Conservation (phyloP, 2,113 vertebrate genomes). For the Cephalopterus ornatus region DNA sequence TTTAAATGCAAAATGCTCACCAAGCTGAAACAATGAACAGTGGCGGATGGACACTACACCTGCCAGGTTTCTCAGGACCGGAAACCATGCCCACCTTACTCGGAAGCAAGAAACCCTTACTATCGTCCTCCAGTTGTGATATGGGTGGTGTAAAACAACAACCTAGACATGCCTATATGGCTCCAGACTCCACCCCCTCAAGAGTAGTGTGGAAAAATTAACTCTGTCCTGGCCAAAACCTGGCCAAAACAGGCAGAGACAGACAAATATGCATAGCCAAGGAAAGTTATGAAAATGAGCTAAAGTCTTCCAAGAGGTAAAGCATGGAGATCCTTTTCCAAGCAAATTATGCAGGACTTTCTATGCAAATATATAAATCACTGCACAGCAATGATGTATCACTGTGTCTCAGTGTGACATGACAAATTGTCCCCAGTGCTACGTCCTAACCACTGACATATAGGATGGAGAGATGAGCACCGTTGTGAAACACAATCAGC, state of each 20-base stretch:
- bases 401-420: background rate
- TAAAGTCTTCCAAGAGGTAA: background rate
- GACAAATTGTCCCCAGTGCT: background rate
- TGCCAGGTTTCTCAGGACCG: too few species aligned
- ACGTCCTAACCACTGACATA: background rate
- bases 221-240: background rate
- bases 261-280: background rate
- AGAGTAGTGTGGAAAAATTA: background rate
- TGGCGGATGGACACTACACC: fast-evolving
- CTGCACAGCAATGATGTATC: background rate
- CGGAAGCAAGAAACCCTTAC: background rate
- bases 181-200: background rate
- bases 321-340: fast-evolving
- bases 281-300: background rate
- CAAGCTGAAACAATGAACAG: background rate
- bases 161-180: fast-evolving
- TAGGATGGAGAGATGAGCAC: background rate
- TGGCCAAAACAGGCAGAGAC: background rate
- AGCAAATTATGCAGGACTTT: background rate
- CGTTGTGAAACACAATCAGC: background rate
- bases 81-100: background rate
- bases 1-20: background rate
- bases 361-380: background rate
- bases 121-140: too few species aligned
- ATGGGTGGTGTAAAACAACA: background rate